Evolutionary conservation across 2,888 invertebrate genomes (phyloP).

Genomic region (Neoscelio sp.): DNA sequence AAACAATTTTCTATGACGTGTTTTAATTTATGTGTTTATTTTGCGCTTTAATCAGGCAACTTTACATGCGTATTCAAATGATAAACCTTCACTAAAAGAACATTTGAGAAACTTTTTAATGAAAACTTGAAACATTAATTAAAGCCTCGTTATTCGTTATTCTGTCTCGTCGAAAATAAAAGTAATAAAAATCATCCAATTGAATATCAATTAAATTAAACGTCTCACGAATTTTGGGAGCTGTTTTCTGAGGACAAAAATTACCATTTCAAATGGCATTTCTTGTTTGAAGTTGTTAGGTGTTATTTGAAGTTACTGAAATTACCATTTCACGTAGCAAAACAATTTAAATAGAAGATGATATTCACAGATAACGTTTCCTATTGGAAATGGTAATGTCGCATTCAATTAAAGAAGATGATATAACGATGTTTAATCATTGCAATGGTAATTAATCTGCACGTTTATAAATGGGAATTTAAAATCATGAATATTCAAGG

Average conservation of each 20-base stretch:
- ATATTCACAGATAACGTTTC: no score
- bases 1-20: no score
- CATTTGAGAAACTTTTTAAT: no score
- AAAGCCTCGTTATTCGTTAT: no score
- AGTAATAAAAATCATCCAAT: no score
- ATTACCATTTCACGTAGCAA: constrained; percentile 24
- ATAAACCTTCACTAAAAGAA: no score
- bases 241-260: neutral
- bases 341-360: constrained; percentile 27
- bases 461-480: neutral
- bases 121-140: no score
- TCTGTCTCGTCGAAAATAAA: no score
- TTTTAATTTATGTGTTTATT: constrained; percentile 16
- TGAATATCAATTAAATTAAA: neutral
- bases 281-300: neutral
- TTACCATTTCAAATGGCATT: constrained; percentile 28
- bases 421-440: neutral
- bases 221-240: constrained; percentile 14
- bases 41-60: constrained; percentile 9
- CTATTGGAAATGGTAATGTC: constrained; percentile 24
- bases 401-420: constrained; percentile 15
- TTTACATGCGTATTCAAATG: no score
- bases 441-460: constrained; percentile 16
- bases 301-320: constrained; percentile 18
- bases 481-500: no score